These are phyloP conservation scores for Donacobius atricapilla DNA, from an alignment of 2,113 vertebrate genomes.

Conservation along the genomic window DNA sequence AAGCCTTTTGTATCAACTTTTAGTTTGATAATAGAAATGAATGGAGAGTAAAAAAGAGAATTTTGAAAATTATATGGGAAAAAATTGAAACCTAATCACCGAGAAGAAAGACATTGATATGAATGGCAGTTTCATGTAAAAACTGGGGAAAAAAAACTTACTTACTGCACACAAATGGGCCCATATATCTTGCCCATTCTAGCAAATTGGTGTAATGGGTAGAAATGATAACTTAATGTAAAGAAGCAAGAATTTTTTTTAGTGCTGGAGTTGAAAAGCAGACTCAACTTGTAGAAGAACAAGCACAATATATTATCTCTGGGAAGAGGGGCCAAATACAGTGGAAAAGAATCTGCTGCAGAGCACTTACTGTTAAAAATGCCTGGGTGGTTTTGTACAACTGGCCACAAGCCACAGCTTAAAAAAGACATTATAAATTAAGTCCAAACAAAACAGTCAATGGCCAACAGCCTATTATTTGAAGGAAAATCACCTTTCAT, in stretches of 20 bases:
- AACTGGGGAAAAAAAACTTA: background rate
- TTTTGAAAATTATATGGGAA: background rate
- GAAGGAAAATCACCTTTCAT: background rate
- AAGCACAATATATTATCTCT: background rate
- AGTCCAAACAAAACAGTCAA: background rate
- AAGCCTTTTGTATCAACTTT: background rate
- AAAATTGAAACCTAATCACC: background rate
- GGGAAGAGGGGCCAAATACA: background rate
- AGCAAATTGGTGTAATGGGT: background rate
- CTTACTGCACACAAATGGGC: background rate
- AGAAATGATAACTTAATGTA: background rate
- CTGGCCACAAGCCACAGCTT: background rate
- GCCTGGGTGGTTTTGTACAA: background rate
- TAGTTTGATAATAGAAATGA: background rate
- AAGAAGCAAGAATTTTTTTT: background rate
- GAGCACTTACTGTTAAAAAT: background rate
- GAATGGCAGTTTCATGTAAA: background rate
- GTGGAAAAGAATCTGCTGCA: background rate
- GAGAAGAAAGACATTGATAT: background rate
- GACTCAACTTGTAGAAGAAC: background rate
- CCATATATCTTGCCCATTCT: rapidly evolving
- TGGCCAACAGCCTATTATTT: background rate
- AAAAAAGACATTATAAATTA: background rate
- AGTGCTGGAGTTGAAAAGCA: background rate
- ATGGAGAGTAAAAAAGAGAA: rapidly evolving